Conservation (phyloP, 2,888 invertebrate genomes). For the Galeopsomyia nigrocyanea region DNA sequence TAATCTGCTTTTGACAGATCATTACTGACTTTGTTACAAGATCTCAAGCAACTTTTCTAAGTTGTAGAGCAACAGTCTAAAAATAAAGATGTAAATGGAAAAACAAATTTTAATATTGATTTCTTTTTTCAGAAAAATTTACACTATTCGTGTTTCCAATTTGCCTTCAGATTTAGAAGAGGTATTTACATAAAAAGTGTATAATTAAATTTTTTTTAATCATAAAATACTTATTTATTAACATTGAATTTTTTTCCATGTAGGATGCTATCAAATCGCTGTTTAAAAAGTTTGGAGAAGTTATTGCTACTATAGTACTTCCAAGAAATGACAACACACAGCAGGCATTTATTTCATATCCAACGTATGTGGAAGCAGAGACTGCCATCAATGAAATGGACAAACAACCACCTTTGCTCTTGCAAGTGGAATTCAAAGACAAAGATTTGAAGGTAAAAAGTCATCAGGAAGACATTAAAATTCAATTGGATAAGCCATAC, state of each 20-base stretch:
- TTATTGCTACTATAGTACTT: constrained; percentile 8
- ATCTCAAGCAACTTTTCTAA: not conserved
- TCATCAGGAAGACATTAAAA: not conserved
- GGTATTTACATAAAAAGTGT: constrained; percentile 23
- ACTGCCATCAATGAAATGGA: constrained; percentile 57
- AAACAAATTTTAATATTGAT: too few species aligned
- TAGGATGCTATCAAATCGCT: constrained; percentile 33
- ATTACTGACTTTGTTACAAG: not conserved
- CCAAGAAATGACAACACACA: constrained; percentile 45
- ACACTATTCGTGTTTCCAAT: constrained; percentile 54
- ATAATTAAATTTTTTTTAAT: constrained; percentile 5
- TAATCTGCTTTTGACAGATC: not conserved
- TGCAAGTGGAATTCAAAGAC: constrained; percentile 56
- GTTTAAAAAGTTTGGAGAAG: constrained; percentile 29
- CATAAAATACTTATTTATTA: constrained; percentile 46
- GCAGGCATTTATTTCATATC: constrained; percentile 58
- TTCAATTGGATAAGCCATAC: constrained; percentile 27
- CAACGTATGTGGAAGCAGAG: constrained; percentile 58
- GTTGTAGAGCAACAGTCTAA: constrained; percentile 4
- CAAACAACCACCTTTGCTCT: constrained; percentile 53
- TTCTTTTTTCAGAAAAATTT: not conserved
- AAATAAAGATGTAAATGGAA: too few species aligned
- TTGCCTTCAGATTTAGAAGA: constrained; percentile 57
- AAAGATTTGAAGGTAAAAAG: constrained; percentile 39
- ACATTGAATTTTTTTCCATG: constrained; percentile 3